Percentiles rank a stretch among this genome's conserved stretches.
Evolutionary conservation across 1,140 invertebrate species (phyloP).

Genomic region (Cryptotermes secundus): DNA sequence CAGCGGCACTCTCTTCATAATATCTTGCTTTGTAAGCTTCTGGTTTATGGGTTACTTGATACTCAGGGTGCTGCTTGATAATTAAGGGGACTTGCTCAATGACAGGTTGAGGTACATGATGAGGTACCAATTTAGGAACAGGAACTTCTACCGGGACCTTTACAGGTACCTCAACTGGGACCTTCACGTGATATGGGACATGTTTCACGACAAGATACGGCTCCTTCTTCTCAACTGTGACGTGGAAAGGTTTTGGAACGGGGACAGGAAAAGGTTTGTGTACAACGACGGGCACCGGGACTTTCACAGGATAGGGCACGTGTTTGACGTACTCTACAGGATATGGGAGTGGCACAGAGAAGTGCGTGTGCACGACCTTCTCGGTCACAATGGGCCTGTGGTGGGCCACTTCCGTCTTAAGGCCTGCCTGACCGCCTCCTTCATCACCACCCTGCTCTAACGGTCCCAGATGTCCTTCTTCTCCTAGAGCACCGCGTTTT

Average conservation of each 20-base stretch:
- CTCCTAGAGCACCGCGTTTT: background rate
- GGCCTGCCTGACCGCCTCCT: background rate
- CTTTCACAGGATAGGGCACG: conserved; percentile 27
- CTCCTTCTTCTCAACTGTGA: conserved; percentile 48
- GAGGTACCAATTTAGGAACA: conserved; percentile 56
- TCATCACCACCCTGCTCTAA: no score
- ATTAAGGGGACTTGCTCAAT: conserved; percentile 63
- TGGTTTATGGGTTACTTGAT: background rate
- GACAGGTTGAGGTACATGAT: conserved; percentile 65
- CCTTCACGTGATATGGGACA: conserved; percentile 44
- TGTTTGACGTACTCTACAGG: conserved; percentile 38
- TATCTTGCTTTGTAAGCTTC: background rate
- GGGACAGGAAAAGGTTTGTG: conserved; percentile 31
- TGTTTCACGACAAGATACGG: conserved; percentile 47
- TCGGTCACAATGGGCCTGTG: background rate
- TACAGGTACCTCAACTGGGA: conserved; percentile 60
- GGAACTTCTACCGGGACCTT: conserved; percentile 46
- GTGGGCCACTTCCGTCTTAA: background rate
- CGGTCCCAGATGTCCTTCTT: background rate
- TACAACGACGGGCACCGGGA: conserved; percentile 27
- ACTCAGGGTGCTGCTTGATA: background rate
- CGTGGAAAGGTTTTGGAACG: conserved; percentile 43
- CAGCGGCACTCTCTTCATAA: background rate
- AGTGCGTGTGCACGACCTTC: conserved; percentile 46
- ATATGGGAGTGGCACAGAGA: conserved; percentile 57